Conservation (phyloP, 2,113 vertebrate genomes). For the Cyprinodon brontotheroides region DNA sequence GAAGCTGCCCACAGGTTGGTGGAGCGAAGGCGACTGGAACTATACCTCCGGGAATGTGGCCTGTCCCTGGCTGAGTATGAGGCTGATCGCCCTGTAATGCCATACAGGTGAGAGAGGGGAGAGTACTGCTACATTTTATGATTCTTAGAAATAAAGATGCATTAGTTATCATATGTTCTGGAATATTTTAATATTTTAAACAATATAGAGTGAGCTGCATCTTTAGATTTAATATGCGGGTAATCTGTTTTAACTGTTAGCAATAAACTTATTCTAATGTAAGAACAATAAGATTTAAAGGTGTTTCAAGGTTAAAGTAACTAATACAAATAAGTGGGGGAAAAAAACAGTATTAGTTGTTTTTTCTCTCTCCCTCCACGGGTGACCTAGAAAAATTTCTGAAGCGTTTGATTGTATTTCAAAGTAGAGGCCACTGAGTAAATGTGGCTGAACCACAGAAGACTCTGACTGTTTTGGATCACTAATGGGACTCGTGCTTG, state of each 20-base stretch:
- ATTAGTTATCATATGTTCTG: too few species aligned
- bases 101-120: constrained; percentile 76
- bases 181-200: too few species aligned
- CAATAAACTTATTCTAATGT: background rate
- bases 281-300: background rate
- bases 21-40: constrained; percentile 75
- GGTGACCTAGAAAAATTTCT: constrained; percentile 59
- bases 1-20: constrained; percentile 74
- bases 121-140: background rate
- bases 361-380: background rate
- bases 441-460: constrained; percentile 31
- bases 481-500: constrained; percentile 5
- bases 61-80: constrained; percentile 74
- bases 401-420: constrained; percentile 49
- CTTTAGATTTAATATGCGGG: background rate
- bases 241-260: background rate
- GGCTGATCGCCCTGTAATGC: constrained; percentile 73
- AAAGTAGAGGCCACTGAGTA: constrained; percentile 34
- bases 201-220: too few species aligned
- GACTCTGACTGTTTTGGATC: constrained; percentile 30
- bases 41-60: constrained; percentile 78
- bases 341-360: constrained; percentile 8
- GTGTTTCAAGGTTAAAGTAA: constrained; percentile 20
- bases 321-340: constrained; percentile 20
- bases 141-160: too few species aligned